Evolutionary conservation across 2,113 vertebrate genomes (phyloP), one percentile per base, ranked within the genome.

Genomic region (Sylvilagus bachmani): DNA sequence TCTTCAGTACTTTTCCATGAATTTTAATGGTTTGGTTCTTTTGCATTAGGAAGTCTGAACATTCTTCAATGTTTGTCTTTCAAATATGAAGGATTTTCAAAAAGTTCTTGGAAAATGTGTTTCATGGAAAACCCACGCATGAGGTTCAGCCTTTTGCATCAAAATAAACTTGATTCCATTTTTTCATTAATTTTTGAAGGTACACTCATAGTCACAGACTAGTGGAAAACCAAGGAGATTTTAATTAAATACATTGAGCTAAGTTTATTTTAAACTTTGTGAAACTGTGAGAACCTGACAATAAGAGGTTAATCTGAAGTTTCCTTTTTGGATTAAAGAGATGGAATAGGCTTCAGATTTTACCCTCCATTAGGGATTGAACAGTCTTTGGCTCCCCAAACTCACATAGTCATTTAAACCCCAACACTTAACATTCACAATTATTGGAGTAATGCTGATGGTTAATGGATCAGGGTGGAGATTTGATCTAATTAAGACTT

Each of bases 251-350:
- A 12, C 44, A 44, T 19, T 84, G 36, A 49, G 33, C 19, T 64
- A 44, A 67, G 6, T 90, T 90, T 44, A 66, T 94, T 62, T 55
- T 64, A 83, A 83, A 89, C 53, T 49, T 61, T 86, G 21, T 24
- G 31, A 92, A 95, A 11, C 11, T 14, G 55, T 75, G 53, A 33
- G 90, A 66, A 91, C 75, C 25, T 84, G 29, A 73, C 84, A 82
- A n/a, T 33, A 90, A 12, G 55, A 92, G 38, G 51, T 16, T 10
- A 92, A 44, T 31, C 24, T 24, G 22, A 44, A 61, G n/a, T 70
- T 38, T 33, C 67, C 38, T 38, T 0, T 83, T 83, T 86, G 33
- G 19, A 6, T 24, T 69, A 31, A 17, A 95, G 25, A 71, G 2
- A 55, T 55, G 1, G 31, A 22, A 0, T 78, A 19, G 53, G 3